Base-by-base conservation (phyloP, 2,113 vertebrate genomes). In the Dolichallabes microphthalmus region DNA sequence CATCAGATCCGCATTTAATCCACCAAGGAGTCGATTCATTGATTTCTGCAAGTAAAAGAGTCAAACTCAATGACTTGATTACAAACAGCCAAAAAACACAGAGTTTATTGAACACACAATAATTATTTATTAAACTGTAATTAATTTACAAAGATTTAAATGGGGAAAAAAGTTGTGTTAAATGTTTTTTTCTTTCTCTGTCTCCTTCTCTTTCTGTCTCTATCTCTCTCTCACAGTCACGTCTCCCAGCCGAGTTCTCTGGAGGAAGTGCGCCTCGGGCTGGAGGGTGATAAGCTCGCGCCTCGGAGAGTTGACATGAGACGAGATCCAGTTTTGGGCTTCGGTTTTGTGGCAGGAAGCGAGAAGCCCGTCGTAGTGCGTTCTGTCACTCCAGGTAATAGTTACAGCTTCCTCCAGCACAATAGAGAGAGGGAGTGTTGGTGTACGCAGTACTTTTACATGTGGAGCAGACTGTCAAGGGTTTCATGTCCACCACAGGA, bases 291-390 rank as follows among this genome's bases (percentile, higher is more conserved):
- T 52, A 96, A 94, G 93, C 95, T 98, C 74, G 83, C 96, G 27
- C 96, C 97, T 71, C 94, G 98, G 90, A 98, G 96, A 92, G 96
- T 99, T 92, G 98, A 98, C 92, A 99, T 99, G 98, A 96, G 97
- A 94, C 96, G 98, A 89, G 98, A 99, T 92, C 98, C 98, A 13
- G 97, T 99, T 79, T 95, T 99, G 88, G 98, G 98, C 89, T 99
- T 99, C 90, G 98, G 98, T 88, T 99, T 99, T 77, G 98, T 99
- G 92, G 98, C 98, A 85, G 98, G 98, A 90, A 99, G 98, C 93
- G 98, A 99, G 93, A 99, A 99, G 92, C 98, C 98, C 14, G 98
- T 99, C 91, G 96, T 99, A 86, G 97, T 99, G 78, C 97, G 98
- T 85, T 99, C 98, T 74, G 97, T 99, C 85, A 99, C 98, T 87